These are phyloP conservation scores for Notospermus geniculatus DNA, from an alignment of 1,140 invertebrate genomes.

Conservation along the genomic window DNA sequence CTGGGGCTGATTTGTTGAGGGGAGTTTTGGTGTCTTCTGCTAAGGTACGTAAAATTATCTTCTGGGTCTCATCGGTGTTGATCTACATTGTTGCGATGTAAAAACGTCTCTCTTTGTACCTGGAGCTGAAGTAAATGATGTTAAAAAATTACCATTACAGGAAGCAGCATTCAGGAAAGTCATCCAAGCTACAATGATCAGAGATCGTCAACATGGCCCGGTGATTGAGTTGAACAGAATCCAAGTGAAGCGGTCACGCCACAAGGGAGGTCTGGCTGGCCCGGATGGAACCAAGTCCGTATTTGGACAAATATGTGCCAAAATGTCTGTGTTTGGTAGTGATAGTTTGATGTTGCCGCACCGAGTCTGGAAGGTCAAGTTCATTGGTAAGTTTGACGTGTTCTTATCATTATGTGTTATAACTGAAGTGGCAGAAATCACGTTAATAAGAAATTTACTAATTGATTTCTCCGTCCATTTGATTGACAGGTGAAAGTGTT, in stretches of 20 bases:
- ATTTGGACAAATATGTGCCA: constrained; percentile 66
- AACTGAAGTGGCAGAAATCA: background rate
- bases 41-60: constrained; percentile 47
- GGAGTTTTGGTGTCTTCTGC: constrained; percentile 82
- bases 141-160: constrained; percentile 28
- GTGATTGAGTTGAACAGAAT: constrained; percentile 92
- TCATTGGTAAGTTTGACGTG: constrained; percentile 25
- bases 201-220: constrained; percentile 91
- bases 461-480: no score
- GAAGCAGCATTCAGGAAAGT: constrained; percentile 64
- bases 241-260: constrained; percentile 73
- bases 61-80: no score
- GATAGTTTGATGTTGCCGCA: constrained; percentile 64
- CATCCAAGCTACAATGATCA: constrained; percentile 90
- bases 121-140: no score
- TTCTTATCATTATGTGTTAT: background rate
- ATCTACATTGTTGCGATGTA: no score
- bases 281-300: constrained; percentile 70
- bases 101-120: no score
- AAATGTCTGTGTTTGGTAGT: constrained; percentile 64
- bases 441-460: background rate
- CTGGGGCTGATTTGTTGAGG: constrained; percentile 71
- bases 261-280: constrained; percentile 81
- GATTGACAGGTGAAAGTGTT: constrained; percentile 69
- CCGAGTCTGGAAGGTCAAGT: constrained; percentile 66